Evolutionary conservation across 2,113 vertebrate species (phyloP).

Genomic region (Beaufortia kweichowensis): DNA sequence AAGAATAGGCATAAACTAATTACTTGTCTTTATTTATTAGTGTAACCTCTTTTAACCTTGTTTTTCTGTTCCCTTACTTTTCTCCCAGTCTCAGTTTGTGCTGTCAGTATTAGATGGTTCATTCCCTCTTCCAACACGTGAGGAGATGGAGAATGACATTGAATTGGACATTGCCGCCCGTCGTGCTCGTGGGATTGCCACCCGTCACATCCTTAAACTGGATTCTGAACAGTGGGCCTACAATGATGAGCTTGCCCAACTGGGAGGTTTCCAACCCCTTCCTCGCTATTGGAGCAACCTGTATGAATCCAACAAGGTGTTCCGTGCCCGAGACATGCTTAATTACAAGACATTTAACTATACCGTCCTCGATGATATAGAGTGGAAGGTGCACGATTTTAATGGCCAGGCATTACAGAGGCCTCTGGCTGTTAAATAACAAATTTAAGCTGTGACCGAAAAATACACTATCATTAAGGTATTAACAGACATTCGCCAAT

Average conservation of each 20-base stretch:
- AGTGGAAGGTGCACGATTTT: slow-evolving; percentile 58
- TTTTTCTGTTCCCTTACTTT: neutral
- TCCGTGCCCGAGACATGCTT: slow-evolving; percentile 57
- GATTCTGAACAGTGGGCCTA: slow-evolving; percentile 68
- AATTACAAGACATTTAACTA: slow-evolving; percentile 63
- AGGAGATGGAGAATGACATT: slow-evolving; percentile 63
- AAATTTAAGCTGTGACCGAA: slow-evolving; percentile 22
- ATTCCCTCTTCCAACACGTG: slow-evolving; percentile 57
- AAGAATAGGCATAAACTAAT: neutral
- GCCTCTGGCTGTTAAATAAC: slow-evolving; percentile 43
- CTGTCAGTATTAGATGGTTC: slow-evolving; percentile 65
- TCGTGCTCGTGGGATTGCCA: slow-evolving; percentile 51
- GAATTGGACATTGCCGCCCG: slow-evolving; percentile 51
- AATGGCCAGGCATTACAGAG: slow-evolving; percentile 53
- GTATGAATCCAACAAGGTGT: slow-evolving; percentile 61
- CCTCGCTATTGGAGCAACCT: slow-evolving; percentile 58
- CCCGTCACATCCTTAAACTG: slow-evolving; percentile 64
- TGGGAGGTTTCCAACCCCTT: slow-evolving; percentile 61
- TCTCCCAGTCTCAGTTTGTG: slow-evolving; percentile 56
- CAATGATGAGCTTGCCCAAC: slow-evolving; percentile 60
- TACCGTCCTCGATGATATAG: slow-evolving; percentile 54
- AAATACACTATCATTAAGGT: neutral
- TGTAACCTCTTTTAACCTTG: too few species aligned
- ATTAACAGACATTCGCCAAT: neutral
- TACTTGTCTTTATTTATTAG: neutral